Base-by-base conservation (phyloP, 2,888 invertebrate genomes). In the Drosophila histrio region DNA sequence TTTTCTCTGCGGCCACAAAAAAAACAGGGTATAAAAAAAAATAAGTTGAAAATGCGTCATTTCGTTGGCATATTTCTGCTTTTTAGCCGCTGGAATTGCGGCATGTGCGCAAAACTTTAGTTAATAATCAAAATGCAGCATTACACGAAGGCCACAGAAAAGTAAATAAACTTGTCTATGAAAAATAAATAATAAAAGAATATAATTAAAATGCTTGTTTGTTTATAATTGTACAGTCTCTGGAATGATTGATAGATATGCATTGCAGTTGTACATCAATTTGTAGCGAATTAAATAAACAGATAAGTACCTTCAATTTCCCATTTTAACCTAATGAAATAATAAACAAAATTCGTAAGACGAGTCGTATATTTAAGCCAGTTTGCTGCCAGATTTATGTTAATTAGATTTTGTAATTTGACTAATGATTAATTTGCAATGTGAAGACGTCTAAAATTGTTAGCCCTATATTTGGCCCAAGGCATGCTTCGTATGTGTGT, bases 31-130 rank as follows among this genome's bases (percentile, higher is more conserved):
- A n/a, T n/a, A n/a, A n/a, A 63, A 73, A 41, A 32, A 53, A 39
- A 32, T 32, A 43, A 30, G 52, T 56, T 53, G 50, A 65, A 39
- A 49, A 60, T 36, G 52, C 54, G 46, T 50, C 58, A 49, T 74
- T 77, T 53, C 41, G 59, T 52, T 65, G 68, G 63, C 62, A 69
- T 32, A 47, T 47, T 47, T 57, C 13, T 19, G 38, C 7, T 71
- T 61, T 41, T 32, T 41, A 17, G 32, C 32, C 49, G 46, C 56
- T 32, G 50, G 32, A 59, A 44, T 79, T 30, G 59, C 49, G 65
- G 64, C 76, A 65, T 82, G 75, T 87, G 59, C 76, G 76, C 71
- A 49, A n/a, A 43, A 69, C 68, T 68, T 81, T 62, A 32, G 21
- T 53, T 39, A 30, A 30, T 56, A 22, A 28, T 28, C 38, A 36